These are phyloP conservation scores for Epinephelus cyanopodus DNA, from an alignment of 2,113 vertebrate genomes.

Conservation along the genomic window DNA sequence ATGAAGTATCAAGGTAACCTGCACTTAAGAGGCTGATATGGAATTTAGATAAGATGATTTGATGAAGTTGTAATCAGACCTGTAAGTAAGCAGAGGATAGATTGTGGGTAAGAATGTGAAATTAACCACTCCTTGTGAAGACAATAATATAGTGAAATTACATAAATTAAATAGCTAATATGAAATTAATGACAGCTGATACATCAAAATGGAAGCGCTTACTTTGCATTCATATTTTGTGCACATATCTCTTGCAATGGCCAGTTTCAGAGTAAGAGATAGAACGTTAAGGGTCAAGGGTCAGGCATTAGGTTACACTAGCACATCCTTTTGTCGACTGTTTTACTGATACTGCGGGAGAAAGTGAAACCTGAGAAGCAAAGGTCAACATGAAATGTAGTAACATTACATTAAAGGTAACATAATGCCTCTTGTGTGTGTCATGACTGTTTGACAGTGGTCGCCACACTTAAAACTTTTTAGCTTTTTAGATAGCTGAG, in stretches of 20 bases:
- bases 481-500: background rate
- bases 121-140: background rate
- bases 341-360: constrained; percentile 24
- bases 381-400: constrained; percentile 15
- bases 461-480: background rate
- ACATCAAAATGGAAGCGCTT: background rate
- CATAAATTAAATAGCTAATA: background rate
- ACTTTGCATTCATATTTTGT: constrained; percentile 1
- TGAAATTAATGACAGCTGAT: background rate
- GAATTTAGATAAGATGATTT: constrained; percentile 21
- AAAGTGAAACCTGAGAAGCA: constrained; percentile 43
- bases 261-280: background rate
- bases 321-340: constrained; percentile 12
- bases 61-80: constrained; percentile 11
- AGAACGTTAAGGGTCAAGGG: constrained; percentile 24
- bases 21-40: background rate
- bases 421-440: background rate
- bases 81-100: background rate
- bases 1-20: background rate
- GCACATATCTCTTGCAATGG: background rate
- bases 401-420: constrained; percentile 19
- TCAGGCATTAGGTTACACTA: constrained; percentile 43
- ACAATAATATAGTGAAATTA: background rate
- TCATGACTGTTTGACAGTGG: constrained; percentile 3
- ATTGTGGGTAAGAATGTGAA: background rate